phyloP scores from a whole-genome alignment of 1,140 invertebrate genomes.

The Papilio machaon region DNA sequence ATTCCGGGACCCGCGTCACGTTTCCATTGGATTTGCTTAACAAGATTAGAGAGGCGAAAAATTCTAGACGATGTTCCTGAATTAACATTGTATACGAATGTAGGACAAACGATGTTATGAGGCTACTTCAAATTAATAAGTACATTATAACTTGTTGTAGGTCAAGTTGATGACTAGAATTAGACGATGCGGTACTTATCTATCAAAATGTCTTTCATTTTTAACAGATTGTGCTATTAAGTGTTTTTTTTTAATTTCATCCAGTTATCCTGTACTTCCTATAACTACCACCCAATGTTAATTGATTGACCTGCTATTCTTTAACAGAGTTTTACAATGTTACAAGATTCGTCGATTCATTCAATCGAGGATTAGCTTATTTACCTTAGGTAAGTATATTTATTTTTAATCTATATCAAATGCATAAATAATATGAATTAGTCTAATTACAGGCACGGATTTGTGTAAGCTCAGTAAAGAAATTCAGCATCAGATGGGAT shows the following conservation, averaged over 20 bases:
- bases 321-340: no score
- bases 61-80: constrained; percentile 58
- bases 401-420: neutral
- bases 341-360: neutral
- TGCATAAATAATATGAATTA: neutral
- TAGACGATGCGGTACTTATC: no score
- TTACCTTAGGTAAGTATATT: no score
- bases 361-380: neutral
- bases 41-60: constrained; percentile 67
- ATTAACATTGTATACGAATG: constrained; percentile 55
- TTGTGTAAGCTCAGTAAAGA: constrained; percentile 35
- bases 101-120: constrained; percentile 43
- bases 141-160: neutral
- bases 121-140: constrained; percentile 28
- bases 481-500: constrained; percentile 42
- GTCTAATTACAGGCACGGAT: constrained; percentile 31
- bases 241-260: no score
- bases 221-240: no score
- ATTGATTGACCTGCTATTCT: no score
- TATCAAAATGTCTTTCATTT: no score
- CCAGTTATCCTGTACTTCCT: no score
- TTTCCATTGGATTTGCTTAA: constrained; percentile 62
- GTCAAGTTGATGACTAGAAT: no score
- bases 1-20: constrained; percentile 56
- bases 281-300: no score